Base-by-base conservation (phyloP, 53 echinoderm and acorn worm genomes). In the Henricia sp. region DNA sequence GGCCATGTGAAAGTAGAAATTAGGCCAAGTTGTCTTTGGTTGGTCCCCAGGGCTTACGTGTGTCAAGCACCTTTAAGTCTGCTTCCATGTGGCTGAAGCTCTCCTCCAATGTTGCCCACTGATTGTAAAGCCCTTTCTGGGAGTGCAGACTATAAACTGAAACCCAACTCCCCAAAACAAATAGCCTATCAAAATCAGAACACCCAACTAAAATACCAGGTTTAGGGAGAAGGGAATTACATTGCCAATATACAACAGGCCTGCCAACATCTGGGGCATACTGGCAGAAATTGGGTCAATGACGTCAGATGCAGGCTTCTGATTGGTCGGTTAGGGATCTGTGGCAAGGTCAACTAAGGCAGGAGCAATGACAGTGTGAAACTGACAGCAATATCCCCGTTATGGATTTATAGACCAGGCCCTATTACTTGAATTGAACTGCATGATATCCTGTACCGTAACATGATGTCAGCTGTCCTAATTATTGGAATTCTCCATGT, bases 21-120 rank as follows among this genome's bases (percentile, higher is more conserved):
- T 46, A 33, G 80, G 80, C 46, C 80, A 64, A 80, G 65, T 80
- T 80, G 63, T 80, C 80, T 80, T 80, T 80, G 62, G 80, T 80
- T 64, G 64, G 80, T 64, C 80, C 46, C 63, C 64, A 80, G 77
- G 57, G 80, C 80, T 80, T 80, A 80, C 63, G 51, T 80, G 80
- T 80, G 80, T 80, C 80, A 80, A 80, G 80, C 80, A 80, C 80
- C 80, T 80, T 76, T 28, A 46, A 80, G 80, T 64, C 80, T 63
- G 80, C 62, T 37, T 33, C 60, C 43, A 29, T 44, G 6, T 40
- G 4, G 44, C 48, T 28, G n/a, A 46, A 53, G 23, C 20, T 32
- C 63, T 57, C 48, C 63, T 80, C 50, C 59, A 60, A 29, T 43
- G 75, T 17, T 59, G 60, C 25, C 68, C 1, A 48, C 9, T 29